Conservation (phyloP, 2,113 vertebrate species). For the Dicerorhinus sumatrensis region DNA sequence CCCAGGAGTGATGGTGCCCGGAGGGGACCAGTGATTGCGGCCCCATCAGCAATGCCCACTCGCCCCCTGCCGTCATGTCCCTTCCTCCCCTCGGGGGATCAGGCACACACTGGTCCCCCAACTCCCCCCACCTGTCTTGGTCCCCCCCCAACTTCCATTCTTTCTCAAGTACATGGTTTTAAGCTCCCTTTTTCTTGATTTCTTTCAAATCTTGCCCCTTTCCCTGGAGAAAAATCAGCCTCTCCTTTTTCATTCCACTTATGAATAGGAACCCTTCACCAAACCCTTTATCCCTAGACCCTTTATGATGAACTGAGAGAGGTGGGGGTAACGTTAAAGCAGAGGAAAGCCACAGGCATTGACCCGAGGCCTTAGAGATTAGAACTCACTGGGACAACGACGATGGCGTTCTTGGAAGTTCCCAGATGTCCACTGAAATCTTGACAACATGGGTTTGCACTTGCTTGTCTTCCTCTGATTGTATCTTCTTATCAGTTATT, state of each 20-base stretch:
- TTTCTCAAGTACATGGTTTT: neutral
- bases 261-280: neutral
- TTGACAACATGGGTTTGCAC: neutral
- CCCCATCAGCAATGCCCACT: neutral
- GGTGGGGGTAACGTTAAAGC: neutral
- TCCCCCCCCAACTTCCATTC: accelerated
- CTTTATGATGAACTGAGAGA: neutral
- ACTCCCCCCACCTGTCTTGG: accelerated
- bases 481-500: neutral
- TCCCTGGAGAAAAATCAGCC: neutral
- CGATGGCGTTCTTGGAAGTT: accelerated
- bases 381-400: neutral
- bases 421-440: neutral
- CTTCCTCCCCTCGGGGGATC: neutral
- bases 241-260: neutral
- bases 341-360: neutral
- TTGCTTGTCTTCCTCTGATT: neutral
- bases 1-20: neutral
- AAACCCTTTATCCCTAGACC: too few species aligned
- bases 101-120: neutral
- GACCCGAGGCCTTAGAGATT: neutral
- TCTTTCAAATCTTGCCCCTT: neutral
- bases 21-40: neutral
- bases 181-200: neutral
- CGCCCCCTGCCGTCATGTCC: neutral